These are phyloP conservation scores for Clusia tigrina DNA, from an alignment of 2,888 invertebrate species.

Conservation along the genomic window DNA sequence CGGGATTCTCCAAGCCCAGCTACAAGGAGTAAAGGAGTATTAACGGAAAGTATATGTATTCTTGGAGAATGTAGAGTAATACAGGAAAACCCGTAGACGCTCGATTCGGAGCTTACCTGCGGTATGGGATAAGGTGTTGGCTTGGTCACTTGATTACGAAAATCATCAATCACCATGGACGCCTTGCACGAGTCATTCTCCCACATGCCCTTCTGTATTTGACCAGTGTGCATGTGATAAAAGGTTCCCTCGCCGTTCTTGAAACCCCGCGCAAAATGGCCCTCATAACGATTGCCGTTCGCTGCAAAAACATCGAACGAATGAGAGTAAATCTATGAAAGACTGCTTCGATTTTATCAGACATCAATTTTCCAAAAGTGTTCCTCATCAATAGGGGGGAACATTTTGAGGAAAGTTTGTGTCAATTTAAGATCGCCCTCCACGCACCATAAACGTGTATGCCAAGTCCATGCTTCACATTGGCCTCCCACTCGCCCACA, in stretches of 20 bases:
- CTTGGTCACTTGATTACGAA: conserved; percentile 43
- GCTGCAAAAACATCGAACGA: conserved; percentile 39
- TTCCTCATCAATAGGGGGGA: no score
- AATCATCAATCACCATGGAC: conserved; percentile 55
- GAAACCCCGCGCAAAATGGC: conserved; percentile 54
- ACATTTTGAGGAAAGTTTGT: no score
- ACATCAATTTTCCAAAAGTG: no score
- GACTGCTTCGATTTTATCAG: background rate
- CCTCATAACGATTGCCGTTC: conserved; percentile 62
- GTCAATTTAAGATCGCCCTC: background rate
- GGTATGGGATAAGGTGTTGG: conserved; percentile 54
- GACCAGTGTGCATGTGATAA: conserved; percentile 59
- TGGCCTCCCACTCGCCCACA: conserved; percentile 59
- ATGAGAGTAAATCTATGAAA: no score
- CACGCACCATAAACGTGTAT: conserved; percentile 53
- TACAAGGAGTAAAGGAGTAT: background rate
- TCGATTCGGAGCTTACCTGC: conserved; percentile 39
- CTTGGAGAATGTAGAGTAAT: background rate
- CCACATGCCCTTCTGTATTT: conserved; percentile 63
- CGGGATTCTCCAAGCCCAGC: conserved; percentile 41
- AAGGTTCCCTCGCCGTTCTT: conserved; percentile 62
- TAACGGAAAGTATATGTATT: background rate
- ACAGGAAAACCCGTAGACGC: conserved; percentile 3
- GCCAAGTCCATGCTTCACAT: conserved; percentile 55
- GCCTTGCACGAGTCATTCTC: conserved; percentile 50